Evolutionary conservation across 2,113 vertebrate genomes (phyloP).

Genomic region (Rhinichthys klamathensis): DNA sequence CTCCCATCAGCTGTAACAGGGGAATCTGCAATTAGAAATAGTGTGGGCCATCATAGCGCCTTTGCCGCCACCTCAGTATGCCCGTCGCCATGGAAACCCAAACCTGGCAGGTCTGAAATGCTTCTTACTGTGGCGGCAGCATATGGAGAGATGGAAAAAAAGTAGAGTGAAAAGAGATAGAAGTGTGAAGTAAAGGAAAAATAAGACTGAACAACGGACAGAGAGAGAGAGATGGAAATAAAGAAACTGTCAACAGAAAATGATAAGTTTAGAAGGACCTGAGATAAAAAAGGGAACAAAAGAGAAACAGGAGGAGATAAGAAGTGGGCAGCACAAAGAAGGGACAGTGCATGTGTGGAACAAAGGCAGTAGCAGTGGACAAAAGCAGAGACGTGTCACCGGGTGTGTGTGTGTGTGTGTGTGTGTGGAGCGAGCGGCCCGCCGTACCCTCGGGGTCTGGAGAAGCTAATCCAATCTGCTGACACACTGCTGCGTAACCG

Average conservation of each 20-base stretch:
- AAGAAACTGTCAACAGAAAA: constrained; percentile 8
- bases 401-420: constrained; percentile 7
- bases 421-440: background rate
- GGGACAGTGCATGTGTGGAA: constrained; percentile 7
- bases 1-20: constrained; percentile 47
- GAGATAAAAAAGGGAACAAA: background rate
- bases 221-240: background rate
- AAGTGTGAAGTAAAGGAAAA: constrained; percentile 10
- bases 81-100: constrained; percentile 57
- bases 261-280: constrained; percentile 11
- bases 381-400: constrained; percentile 27
- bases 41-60: constrained; percentile 51
- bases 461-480: constrained; percentile 54
- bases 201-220: background rate
- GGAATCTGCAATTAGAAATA: constrained; percentile 59
- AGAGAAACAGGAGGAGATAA: constrained; percentile 16
- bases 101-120: constrained; percentile 44
- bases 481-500: constrained; percentile 41
- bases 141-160: constrained; percentile 41
- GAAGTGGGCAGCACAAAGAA: constrained; percentile 15
- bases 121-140: constrained; percentile 31
- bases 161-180: constrained; percentile 37
- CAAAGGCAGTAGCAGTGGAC: constrained; percentile 20
- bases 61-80: constrained; percentile 45
- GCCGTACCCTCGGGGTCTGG: constrained; percentile 18